Evolutionary conservation across 2,113 vertebrate genomes (phyloP).

Genomic region (Acrocephalus arundinaceus): DNA sequence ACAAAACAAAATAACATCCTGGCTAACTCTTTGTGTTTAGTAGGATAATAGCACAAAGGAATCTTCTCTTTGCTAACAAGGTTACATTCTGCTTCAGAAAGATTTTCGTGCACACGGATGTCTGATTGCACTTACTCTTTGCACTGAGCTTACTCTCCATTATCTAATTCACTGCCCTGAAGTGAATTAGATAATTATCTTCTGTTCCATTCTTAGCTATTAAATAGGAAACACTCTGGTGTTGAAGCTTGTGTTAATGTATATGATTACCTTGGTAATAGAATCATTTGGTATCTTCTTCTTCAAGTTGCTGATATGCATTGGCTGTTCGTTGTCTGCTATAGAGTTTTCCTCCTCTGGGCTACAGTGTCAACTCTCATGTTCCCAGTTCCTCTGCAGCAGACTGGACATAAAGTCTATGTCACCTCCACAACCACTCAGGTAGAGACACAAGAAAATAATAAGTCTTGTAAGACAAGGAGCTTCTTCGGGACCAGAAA

Average conservation of each 20-base stretch:
- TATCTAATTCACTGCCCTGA: not conserved
- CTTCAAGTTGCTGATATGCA: not conserved
- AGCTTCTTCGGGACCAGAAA: not conserved
- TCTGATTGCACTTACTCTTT: not conserved
- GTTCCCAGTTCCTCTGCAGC: not conserved
- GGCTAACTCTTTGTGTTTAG: not conserved
- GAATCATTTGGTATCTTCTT: not conserved
- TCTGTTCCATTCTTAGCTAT: not conserved
- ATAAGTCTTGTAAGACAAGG: not conserved
- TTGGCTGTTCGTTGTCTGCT: not conserved
- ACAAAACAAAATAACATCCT: not conserved
- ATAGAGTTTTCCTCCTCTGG: not conserved
- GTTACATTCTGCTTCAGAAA: not conserved
- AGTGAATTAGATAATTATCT: not conserved
- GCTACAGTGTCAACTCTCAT: not conserved
- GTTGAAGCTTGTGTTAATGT: not conserved
- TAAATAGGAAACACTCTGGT: not conserved
- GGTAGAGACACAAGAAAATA: not conserved
- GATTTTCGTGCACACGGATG: accelerated
- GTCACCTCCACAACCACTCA: not conserved
- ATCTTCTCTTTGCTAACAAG: not conserved
- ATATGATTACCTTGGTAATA: not conserved
- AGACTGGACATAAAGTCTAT: not conserved
- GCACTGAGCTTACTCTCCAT: not conserved
- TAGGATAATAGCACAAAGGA: not conserved